phyloP scores from a whole-genome alignment of 1,140 invertebrate genomes.

The Elysia chlorotica region DNA sequence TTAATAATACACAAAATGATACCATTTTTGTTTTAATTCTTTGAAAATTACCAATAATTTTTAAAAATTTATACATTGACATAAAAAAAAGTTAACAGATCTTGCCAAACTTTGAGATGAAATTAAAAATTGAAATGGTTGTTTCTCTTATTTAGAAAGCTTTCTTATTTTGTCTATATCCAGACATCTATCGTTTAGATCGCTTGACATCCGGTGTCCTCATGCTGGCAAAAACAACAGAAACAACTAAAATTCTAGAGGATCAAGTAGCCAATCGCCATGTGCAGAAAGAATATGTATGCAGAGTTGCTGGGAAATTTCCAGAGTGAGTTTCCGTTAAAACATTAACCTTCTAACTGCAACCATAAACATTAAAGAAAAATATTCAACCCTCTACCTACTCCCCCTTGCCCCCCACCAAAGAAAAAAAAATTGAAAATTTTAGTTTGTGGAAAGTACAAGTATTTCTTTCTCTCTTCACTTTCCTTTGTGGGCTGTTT shows the following conservation, averaged over 20 bases:
- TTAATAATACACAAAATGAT: too few species aligned
- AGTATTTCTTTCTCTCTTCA: not conserved
- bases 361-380: too few species aligned
- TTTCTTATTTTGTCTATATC: constrained; percentile 5
- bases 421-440: too few species aligned
- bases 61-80: too few species aligned
- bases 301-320: constrained; percentile 94
- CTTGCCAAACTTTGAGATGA: too few species aligned
- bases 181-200: constrained; percentile 71
- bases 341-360: too few species aligned
- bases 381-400: too few species aligned
- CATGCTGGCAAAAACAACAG: constrained; percentile 81
- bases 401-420: too few species aligned
- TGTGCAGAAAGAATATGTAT: constrained; percentile 96
- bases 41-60: too few species aligned
- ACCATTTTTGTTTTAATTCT: too few species aligned
- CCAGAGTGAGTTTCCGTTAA: constrained; percentile 81
- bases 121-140: too few species aligned
- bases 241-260: constrained; percentile 40
- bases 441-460: not conserved
- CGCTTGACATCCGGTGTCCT: constrained; percentile 92
- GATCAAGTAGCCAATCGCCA: constrained; percentile 85
- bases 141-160: not conserved
- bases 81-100: not conserved
- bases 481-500: not conserved